phyloP scores from a whole-genome alignment of 2,888 invertebrate genomes.

The Phoenoteleia sp. region DNA sequence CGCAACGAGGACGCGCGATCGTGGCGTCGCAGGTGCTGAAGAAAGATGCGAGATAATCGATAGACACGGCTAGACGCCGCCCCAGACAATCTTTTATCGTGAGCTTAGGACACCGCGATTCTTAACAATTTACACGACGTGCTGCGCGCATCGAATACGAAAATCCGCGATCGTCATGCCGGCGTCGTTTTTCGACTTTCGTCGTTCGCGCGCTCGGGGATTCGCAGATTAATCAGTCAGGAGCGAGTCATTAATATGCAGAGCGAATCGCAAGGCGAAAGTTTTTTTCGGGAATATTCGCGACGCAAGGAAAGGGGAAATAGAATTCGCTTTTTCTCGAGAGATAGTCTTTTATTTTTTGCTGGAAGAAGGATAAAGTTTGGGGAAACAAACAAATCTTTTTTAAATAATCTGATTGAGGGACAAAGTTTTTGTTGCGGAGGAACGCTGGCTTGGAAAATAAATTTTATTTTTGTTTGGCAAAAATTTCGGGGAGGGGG shows the following conservation, averaged over 20 bases:
- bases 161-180: slow-evolving; percentile 59
- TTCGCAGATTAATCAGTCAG: slow-evolving; percentile 16
- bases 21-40: slow-evolving; percentile 77
- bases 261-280: neutral
- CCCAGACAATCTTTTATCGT: slow-evolving; percentile 86
- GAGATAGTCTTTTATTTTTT: too few species aligned
- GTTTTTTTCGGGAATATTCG: neutral
- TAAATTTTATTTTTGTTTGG: neutral
- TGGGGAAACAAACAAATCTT: neutral
- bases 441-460: neutral
- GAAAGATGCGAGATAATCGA: slow-evolving; percentile 86
- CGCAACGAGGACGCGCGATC: slow-evolving; percentile 34
- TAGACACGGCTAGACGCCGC: slow-evolving; percentile 87
- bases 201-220: slow-evolving; percentile 27
- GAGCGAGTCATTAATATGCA: slow-evolving; percentile 20
- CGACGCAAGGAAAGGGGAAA: too few species aligned
- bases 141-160: slow-evolving; percentile 73
- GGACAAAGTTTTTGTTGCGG: neutral
- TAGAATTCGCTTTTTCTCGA: neutral
- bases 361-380: neutral
- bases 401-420: neutral
- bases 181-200: slow-evolving; percentile 30
- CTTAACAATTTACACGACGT: slow-evolving; percentile 82
- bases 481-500: neutral
- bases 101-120: slow-evolving; percentile 83